A percentile compares a stretch with the other conserved stretches of the same genome.
These are phyloP conservation scores for Vannuccia rotundouncinata DNA, from an alignment of 2,888 invertebrate genomes.

Conservation along the genomic window DNA sequence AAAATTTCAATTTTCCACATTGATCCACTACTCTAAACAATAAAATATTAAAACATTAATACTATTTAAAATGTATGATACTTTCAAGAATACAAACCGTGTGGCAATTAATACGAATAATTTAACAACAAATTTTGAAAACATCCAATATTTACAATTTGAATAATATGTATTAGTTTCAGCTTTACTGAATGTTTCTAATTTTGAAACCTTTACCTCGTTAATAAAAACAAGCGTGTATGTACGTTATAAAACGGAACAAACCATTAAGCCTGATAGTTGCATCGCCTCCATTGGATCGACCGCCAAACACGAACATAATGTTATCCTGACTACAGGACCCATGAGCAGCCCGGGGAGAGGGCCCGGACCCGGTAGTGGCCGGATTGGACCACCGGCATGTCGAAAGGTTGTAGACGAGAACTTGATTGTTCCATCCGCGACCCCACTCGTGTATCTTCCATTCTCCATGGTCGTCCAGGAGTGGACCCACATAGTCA, in stretches of 20 bases:
- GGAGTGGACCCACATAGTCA: neutral
- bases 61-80: no score
- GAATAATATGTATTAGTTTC: no score
- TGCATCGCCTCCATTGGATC: neutral
- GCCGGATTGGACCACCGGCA: conserved; percentile 22
- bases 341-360: conserved; percentile 20
- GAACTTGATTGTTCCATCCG: conserved; percentile 28
- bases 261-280: neutral
- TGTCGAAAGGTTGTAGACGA: neutral
- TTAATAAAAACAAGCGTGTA: no score
- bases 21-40: no score
- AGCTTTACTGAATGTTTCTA: no score
- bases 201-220: no score
- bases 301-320: conserved; percentile 22
- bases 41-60: no score
- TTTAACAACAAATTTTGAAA: no score
- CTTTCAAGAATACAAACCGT: no score
- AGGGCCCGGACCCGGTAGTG: conserved; percentile 3
- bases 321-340: neutral
- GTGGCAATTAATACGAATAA: no score
- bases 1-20: no score
- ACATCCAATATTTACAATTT: no score
- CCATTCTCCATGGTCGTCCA: neutral
- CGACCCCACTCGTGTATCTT: neutral
- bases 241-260: neutral